These are phyloP conservation scores for Drosophila picticornis DNA, from an alignment of 2,888 invertebrate genomes.

Conservation along the genomic window DNA sequence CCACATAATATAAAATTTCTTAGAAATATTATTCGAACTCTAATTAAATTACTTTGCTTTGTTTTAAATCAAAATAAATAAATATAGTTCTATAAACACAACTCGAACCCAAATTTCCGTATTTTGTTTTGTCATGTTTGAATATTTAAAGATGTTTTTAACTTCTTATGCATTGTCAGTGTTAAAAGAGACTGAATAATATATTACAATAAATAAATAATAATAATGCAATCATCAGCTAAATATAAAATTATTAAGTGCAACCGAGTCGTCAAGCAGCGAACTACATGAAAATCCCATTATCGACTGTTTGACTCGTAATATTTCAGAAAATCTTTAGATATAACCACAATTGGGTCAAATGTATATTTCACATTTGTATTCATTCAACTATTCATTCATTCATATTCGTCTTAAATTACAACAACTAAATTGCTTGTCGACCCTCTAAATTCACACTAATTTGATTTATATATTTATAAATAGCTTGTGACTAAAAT, in stretches of 20 bases:
- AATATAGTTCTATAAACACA: too few relatives aligned
- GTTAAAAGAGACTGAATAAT: not conserved
- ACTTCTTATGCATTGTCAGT: not conserved
- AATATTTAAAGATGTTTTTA: not conserved
- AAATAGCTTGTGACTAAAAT: not conserved
- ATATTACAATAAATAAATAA: not conserved
- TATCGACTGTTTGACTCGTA: not conserved
- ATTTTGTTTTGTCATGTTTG: not conserved
- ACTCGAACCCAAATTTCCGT: not conserved
- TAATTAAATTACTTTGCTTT: not conserved
- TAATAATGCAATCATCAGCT: not conserved
- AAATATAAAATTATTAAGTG: not conserved
- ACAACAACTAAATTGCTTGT: not conserved
- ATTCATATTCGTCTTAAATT: not conserved
- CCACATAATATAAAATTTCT: not conserved
- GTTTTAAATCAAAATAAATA: not conserved
- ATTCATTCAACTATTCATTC: not conserved
- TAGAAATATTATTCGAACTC: not conserved
- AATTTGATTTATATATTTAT: not conserved
- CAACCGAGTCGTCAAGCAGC: not conserved
- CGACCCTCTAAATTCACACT: not conserved
- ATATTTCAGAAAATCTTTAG: not conserved
- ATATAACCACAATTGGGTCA: not conserved
- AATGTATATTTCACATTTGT: not conserved
- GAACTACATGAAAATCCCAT: not conserved